phyloP scores from a whole-genome alignment of 2,888 invertebrate species.

The Philonicus albiceps region DNA sequence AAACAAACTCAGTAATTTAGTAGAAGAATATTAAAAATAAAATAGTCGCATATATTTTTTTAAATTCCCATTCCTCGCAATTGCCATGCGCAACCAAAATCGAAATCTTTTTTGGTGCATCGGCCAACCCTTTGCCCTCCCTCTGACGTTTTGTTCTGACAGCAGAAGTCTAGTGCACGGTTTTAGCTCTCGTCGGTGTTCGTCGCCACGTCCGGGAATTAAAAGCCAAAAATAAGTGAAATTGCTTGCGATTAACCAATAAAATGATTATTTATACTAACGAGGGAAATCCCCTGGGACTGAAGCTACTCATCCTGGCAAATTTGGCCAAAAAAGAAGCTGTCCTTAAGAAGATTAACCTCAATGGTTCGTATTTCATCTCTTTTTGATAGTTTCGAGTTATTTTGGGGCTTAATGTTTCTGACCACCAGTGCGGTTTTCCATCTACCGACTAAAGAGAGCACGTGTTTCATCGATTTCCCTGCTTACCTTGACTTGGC shows the following conservation, averaged over 20 bases:
- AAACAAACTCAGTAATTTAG: neutral
- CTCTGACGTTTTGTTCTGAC: neutral
- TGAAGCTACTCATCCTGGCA: slow-evolving; percentile 77
- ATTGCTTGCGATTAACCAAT: neutral
- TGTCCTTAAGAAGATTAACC: slow-evolving; percentile 67
- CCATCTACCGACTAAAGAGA: neutral
- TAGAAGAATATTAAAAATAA: neutral
- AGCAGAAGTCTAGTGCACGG: neutral
- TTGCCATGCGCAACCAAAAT: neutral
- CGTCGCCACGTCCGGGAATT: slow-evolving; percentile 43
- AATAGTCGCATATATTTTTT: neutral
- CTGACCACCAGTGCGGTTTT: neutral
- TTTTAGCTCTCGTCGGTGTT: neutral
- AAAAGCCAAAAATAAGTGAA: neutral
- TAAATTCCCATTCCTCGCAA: neutral
- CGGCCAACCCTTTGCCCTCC: neutral
- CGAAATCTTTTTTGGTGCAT: neutral
- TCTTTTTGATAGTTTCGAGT: neutral
- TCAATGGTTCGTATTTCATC: slow-evolving; percentile 67
- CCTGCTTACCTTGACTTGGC: neutral
- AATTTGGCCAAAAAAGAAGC: slow-evolving; percentile 70
- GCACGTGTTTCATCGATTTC: neutral
- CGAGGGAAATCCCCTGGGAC: slow-evolving; percentile 77
- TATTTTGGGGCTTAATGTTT: neutral
- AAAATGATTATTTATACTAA: slow-evolving; percentile 77